phyloP scores from a whole-genome alignment of 2,888 invertebrate genomes.

The Callosobruchus maculatus region DNA sequence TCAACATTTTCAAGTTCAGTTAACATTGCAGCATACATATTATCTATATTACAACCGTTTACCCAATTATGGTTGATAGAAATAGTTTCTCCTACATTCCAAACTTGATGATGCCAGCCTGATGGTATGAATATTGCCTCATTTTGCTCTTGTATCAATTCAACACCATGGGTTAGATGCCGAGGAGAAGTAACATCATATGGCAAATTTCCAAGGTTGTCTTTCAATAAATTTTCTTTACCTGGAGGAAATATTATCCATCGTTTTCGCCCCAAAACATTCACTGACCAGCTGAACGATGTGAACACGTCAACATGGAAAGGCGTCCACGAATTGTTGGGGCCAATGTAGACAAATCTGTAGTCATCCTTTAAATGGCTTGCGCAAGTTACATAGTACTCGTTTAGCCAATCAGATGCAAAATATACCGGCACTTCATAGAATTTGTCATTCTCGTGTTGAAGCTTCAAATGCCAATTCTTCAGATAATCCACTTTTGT shows the following conservation, averaged over 20 bases:
- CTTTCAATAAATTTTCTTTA: constrained; percentile 66
- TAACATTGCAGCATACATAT: constrained; percentile 68
- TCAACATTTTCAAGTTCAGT: constrained; percentile 64
- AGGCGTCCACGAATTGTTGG: constrained; percentile 90
- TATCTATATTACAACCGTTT: constrained; percentile 80
- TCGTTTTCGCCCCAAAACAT: constrained; percentile 84
- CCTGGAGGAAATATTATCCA: constrained; percentile 90
- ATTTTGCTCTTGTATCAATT: constrained; percentile 77
- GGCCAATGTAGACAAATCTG: constrained; percentile 97
- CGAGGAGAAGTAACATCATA: constrained; percentile 49
- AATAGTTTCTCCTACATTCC: constrained; percentile 87
- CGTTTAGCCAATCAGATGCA: constrained; percentile 93
- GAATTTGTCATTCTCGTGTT: constrained; percentile 61
- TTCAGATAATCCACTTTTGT: constrained; percentile 72
- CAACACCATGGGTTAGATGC: constrained; percentile 49
- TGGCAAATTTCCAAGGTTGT: constrained; percentile 64
- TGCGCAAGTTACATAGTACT: constrained; percentile 66
- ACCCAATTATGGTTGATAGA: constrained; percentile 98
- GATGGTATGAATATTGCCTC: constrained; percentile 95
- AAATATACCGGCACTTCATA: constrained; percentile 81
- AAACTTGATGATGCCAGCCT: constrained; percentile 96
- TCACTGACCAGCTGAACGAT: constrained; percentile 97
- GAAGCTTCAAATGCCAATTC: constrained; percentile 82
- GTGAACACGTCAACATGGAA: constrained; percentile 94
- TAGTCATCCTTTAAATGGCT: constrained; percentile 72